Percentiles rank a stretch among this genome's conserved stretches.
These are phyloP conservation scores for Isichthys henryi DNA, from an alignment of 2,113 vertebrate genomes.

Conservation along the genomic window DNA sequence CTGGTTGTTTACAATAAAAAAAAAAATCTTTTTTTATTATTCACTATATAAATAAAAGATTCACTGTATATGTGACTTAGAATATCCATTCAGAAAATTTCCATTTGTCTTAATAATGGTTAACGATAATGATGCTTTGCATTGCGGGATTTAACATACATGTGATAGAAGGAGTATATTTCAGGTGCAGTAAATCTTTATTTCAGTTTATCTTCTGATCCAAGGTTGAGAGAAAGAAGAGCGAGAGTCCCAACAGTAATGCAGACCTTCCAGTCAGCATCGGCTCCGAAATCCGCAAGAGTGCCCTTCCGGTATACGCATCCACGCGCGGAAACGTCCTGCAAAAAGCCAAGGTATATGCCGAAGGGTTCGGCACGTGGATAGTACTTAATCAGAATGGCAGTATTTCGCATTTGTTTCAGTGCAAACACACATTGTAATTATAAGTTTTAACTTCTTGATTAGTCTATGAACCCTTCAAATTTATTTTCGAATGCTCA, in stretches of 20 bases:
- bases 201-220: constrained; percentile 14
- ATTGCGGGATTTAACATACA: background rate
- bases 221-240: constrained; percentile 50
- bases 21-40: no score
- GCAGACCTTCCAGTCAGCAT: constrained; percentile 74
- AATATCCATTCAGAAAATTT: background rate
- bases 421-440: background rate
- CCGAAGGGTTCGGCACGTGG: no score
- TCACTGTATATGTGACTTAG: background rate
- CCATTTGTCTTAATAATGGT: background rate
- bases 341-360: constrained; percentile 84
- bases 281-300: constrained; percentile 80
- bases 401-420: background rate
- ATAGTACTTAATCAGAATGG: background rate
- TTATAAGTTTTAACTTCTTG: no score
- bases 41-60: background rate
- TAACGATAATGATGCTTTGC: background rate
- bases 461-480: no score
- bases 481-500: background rate
- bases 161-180: background rate
- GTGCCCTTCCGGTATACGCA: constrained; percentile 71
- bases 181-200: background rate
- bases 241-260: constrained; percentile 61
- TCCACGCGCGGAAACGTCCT: constrained; percentile 82
- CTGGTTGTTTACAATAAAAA: background rate